Evolutionary conservation across 2,888 invertebrate species (phyloP), one percentile per base, ranked within the genome.

Genomic region (Melolontha melolontha): DNA sequence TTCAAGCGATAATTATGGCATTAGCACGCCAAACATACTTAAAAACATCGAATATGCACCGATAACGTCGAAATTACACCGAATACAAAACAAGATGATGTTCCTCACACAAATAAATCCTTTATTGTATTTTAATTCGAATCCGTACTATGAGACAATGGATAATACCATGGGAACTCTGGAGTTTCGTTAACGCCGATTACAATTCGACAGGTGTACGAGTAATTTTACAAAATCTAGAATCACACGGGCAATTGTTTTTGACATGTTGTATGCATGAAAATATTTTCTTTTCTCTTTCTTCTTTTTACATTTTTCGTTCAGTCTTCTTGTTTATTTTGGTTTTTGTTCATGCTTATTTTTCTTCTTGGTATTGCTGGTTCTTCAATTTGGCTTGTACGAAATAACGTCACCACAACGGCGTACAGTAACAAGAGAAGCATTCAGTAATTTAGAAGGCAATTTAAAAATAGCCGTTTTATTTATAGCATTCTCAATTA

Each of bases 401-500:
- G 57, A 57, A 42, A 27, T 34, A 34, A 34, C 34, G 34, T 34
- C 34, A 34, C 34, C 34, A 34, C 34, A 34, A 34, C 34, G 6
- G 10, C 34, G 34, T 6, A 42, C 42, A 57, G 42, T 42, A 42
- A 27, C 12, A 57, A 57, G 57, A 57, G 57, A 41, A 27, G 57
- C 57, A 57, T 57, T 57, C 57, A 57, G 27, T 42, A 57, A 57
- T 57, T 57, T 57, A 57, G 27, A 44, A 57, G 57, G 57, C 57
- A 57, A 57, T 57, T 57, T 66, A 66, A 66, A 66, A 66, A 66
- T 66, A 66, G 50, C 47, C 57, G 57, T 27, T 50, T 64, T 66
- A 66, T 66, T 66, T 66, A 66, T 66, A 66, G 66, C 57, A 39
- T 50, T 66, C 55, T 66, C 66, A 66, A 66, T 66, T 66, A 66